A percentile compares a stretch with the other conserved stretches of the same genome.
Conservation (phyloP, 2,797 vertebrate genomes). For the Pangasius djambal region DNA sequence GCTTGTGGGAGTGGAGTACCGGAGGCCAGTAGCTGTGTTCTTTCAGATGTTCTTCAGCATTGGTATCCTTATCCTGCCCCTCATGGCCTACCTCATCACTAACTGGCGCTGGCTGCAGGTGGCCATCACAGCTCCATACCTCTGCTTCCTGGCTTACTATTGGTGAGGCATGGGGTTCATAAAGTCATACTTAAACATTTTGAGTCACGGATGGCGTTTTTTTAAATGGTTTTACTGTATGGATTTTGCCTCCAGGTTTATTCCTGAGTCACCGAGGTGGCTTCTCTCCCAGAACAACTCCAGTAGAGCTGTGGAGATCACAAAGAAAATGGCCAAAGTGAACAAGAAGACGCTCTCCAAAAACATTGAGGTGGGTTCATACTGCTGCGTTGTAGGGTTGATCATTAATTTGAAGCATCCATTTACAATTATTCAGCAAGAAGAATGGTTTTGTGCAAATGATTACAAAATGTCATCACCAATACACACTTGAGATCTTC, state of each 20-base stretch:
- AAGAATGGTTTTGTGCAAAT: neutral
- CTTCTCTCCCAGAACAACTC: conserved; percentile 87
- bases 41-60: conserved; percentile 94
- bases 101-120: conserved; percentile 93
- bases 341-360: conserved; percentile 81
- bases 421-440: neutral
- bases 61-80: conserved; percentile 88
- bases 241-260: conserved; percentile 75
- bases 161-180: conserved; percentile 78
- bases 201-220: neutral
- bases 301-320: conserved; percentile 81
- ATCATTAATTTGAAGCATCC: neutral
- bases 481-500: neutral
- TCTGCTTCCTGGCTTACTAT: conserved; percentile 89
- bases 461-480: neutral
- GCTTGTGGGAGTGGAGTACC: conserved; percentile 88
- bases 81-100: conserved; percentile 87
- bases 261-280: conserved; percentile 96
- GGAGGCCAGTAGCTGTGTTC: conserved; percentile 86
- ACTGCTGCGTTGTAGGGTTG: neutral
- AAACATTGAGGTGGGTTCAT: conserved; percentile 71
- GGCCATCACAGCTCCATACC: conserved; percentile 85
- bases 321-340: conserved; percentile 84
- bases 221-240: neutral
- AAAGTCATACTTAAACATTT: neutral